Evolutionary conservation across 2,113 vertebrate species (phyloP).

Genomic region (Brachyhypopomus gauderio): DNA sequence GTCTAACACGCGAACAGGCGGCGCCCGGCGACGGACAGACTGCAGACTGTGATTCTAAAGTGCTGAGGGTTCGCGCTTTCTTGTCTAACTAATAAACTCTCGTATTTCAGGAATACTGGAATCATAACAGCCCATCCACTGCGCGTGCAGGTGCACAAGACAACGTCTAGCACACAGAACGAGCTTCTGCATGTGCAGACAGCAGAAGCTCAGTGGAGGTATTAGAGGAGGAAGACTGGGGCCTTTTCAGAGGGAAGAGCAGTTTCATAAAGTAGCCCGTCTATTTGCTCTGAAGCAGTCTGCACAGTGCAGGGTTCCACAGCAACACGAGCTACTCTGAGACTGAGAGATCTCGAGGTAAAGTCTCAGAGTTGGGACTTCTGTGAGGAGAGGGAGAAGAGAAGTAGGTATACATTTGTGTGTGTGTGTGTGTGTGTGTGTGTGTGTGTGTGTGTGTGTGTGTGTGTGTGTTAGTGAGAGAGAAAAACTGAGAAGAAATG

Average conservation of each 20-base stretch:
- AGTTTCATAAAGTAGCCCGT: constrained; percentile 11
- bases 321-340: constrained; percentile 18
- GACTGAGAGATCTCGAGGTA: constrained; percentile 12
- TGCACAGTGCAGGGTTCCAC: constrained; percentile 28
- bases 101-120: background rate
- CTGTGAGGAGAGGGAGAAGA: constrained; percentile 9
- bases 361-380: constrained; percentile 19
- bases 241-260: constrained; percentile 31
- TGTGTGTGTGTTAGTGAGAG: background rate
- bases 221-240: background rate
- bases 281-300: constrained; percentile 36
- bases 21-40: too few relatives aligned
- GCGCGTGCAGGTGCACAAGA: constrained; percentile 20
- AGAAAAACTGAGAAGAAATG: background rate
- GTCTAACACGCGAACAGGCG: too few relatives aligned
- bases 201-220: constrained; percentile 25
- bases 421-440: constrained; percentile 20
- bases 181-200: constrained; percentile 22
- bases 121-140: constrained; percentile 28
- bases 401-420: background rate
- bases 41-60: too few relatives aligned
- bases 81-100: background rate
- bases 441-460: constrained; percentile 8
- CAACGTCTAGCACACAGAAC: constrained; percentile 36
- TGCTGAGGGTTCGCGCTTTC: background rate